phyloP scores from a whole-genome alignment of 2,888 invertebrate species.

The Andrena bicolor region DNA sequence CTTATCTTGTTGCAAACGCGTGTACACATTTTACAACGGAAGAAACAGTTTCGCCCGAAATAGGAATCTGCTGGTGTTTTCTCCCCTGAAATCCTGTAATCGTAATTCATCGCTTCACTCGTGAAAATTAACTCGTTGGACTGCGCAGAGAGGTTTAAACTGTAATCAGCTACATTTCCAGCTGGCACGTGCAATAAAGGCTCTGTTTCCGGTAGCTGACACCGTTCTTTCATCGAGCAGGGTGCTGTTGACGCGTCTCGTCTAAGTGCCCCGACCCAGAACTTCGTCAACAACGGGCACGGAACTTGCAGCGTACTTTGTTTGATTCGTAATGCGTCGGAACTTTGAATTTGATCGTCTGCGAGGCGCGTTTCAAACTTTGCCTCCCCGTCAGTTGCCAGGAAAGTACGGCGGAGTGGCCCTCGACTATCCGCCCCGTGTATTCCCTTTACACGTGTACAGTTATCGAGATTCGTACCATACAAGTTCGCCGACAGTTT shows the following conservation, averaged over 20 bases:
- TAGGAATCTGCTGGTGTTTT: background rate
- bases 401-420: background rate
- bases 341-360: conserved; percentile 48
- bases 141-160: conserved; percentile 13
- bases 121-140: conserved; percentile 37
- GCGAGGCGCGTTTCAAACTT: conserved; percentile 8
- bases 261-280: background rate
- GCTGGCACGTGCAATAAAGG: conserved; percentile 1
- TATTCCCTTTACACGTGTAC: conserved; percentile 1
- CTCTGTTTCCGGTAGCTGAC: conserved; percentile 26
- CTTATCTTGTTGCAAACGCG: conserved; percentile 4
- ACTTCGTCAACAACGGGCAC: background rate
- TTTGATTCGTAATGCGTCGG: conserved; percentile 10
- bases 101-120: background rate
- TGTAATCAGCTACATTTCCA: conserved; percentile 29
- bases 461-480: background rate
- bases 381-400: background rate
- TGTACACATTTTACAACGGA: background rate
- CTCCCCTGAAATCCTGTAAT: background rate
- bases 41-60: background rate
- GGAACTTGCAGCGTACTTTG: conserved; percentile 3
- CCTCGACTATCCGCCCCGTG: background rate
- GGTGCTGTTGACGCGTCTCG: background rate
- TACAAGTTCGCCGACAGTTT: conserved; percentile 19
- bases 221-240: conserved; percentile 20